These are phyloP conservation scores for Emys orbicularis DNA, from an alignment of 2,797 vertebrate species.

Conservation along the genomic window DNA sequence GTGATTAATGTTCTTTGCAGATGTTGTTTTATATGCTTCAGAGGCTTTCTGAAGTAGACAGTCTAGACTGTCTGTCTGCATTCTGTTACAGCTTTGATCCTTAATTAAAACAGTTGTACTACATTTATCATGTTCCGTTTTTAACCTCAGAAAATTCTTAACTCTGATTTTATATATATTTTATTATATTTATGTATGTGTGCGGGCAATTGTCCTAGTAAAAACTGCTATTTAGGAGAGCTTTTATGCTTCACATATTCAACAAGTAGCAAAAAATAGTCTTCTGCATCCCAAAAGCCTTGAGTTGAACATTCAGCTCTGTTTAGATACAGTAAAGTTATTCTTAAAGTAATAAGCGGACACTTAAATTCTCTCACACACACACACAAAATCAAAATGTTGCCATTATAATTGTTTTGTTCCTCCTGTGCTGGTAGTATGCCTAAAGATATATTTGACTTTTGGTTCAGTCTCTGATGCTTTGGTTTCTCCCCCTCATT, in stretches of 20 bases:
- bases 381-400: accelerated
- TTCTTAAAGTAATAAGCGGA: background rate
- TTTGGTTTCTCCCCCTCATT: background rate
- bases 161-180: background rate
- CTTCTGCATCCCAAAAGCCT: background rate
- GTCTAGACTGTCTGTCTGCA: constrained; percentile 88
- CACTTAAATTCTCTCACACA: accelerated
- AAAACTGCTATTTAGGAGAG: background rate
- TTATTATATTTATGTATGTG: background rate
- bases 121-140: constrained; percentile 84
- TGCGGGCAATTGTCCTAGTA: background rate
- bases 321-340: background rate
- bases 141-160: constrained; percentile 71
- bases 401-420: background rate
- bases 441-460: background rate
- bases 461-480: constrained; percentile 4
- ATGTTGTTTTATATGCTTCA: constrained; percentile 87
- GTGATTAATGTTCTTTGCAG: constrained; percentile 87
- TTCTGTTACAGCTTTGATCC: constrained; percentile 86
- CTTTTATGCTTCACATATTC: background rate
- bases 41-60: constrained; percentile 79
- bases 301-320: background rate
- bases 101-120: constrained; percentile 86
- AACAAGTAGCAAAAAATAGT: background rate
- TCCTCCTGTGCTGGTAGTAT: background rate